These are phyloP conservation scores for Scomberomorus guttatus DNA, from an alignment of 2,797 vertebrate species.

Conservation along the genomic window DNA sequence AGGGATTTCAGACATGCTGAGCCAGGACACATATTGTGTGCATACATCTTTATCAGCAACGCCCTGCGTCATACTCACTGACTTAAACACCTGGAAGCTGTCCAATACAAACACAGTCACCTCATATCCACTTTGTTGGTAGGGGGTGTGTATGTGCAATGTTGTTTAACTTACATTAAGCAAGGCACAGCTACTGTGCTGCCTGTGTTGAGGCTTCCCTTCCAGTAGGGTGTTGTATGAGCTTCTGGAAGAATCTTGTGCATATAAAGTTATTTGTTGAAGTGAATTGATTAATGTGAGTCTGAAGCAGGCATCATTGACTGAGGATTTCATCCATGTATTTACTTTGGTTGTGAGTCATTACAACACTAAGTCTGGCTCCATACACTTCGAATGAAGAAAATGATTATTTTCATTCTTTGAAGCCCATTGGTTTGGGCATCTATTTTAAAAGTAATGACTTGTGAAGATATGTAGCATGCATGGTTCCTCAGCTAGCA, in stretches of 20 bases:
- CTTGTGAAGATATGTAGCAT: too few species aligned
- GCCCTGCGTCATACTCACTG: conserved; percentile 26
- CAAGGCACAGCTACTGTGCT: background rate
- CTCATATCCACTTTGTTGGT: conserved; percentile 16
- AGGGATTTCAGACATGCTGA: conserved; percentile 36
- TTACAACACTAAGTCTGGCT: background rate
- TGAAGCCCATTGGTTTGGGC: conserved; percentile 1
- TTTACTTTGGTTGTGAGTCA: background rate
- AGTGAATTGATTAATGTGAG: background rate
- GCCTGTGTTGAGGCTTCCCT: background rate
- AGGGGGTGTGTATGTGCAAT: background rate
- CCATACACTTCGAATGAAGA: conserved; percentile 15
- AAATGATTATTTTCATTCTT: conserved; percentile 8
- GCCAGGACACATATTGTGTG: conserved; percentile 17
- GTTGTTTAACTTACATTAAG: background rate
- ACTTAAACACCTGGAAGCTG: conserved; percentile 35
- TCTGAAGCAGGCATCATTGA: background rate
- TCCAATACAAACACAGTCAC: conserved; percentile 34
- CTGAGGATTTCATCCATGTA: background rate
- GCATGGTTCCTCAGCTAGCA: background rate
- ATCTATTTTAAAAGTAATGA: conserved; percentile 17
- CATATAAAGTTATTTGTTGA: background rate
- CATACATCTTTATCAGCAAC: conserved; percentile 38
- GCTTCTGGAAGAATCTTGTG: background rate
- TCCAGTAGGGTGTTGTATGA: background rate